These are phyloP conservation scores for Asteroscopus sphinx DNA, from an alignment of 2,888 invertebrate genomes.

Conservation along the genomic window DNA sequence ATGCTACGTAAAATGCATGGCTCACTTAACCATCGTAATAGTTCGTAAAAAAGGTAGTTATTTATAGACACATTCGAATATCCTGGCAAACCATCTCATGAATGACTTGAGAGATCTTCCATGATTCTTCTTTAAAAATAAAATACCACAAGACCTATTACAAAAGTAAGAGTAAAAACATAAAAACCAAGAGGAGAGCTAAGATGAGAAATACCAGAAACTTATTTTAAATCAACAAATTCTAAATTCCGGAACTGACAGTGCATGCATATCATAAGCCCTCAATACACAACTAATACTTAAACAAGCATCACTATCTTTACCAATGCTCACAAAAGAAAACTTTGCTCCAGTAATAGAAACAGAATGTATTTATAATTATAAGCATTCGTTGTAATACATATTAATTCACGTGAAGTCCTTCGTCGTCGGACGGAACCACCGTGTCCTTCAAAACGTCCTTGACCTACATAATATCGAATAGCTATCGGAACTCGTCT, in stretches of 20 bases:
- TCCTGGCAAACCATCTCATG: no score
- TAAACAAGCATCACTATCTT: conserved; percentile 8
- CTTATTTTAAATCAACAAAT: no score
- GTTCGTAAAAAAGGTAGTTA: no score
- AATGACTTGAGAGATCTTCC: no score
- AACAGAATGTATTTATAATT: conserved; percentile 5
- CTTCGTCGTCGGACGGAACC: neutral
- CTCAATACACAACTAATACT: neutral
- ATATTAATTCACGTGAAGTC: conserved; percentile 23
- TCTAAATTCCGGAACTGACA: conserved; percentile 10
- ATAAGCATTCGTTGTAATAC: conserved; percentile 22
- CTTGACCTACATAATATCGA: conserved; percentile 39
- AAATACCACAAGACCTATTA: no score
- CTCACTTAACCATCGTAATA: no score
- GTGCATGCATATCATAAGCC: neutral
- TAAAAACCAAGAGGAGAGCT: no score
- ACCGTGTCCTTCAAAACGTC: conserved; percentile 30
- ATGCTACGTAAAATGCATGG: no score
- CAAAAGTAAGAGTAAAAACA: no score
- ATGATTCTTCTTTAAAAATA: no score
- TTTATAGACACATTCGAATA: no score
- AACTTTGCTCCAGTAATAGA: conserved; percentile 4
- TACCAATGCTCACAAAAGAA: conserved; percentile 8
- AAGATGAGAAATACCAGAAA: no score
- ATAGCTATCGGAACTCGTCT: neutral